Evolutionary conservation across 1,140 invertebrate genomes (phyloP).

Genomic region (Cydia strobilella): DNA sequence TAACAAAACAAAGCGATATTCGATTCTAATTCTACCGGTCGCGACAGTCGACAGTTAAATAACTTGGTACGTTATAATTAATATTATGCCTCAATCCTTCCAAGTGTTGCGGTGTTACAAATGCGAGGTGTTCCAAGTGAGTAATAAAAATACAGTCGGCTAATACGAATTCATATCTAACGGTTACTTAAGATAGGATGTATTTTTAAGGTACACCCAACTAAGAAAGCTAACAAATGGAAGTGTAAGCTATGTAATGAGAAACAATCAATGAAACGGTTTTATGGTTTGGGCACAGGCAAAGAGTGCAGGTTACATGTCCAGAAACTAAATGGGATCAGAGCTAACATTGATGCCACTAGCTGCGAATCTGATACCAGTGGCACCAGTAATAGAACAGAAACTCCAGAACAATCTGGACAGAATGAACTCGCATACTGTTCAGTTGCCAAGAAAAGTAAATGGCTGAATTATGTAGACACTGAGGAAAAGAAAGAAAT

Average conservation of each 20-base stretch:
- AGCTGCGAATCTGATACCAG: conserved; percentile 53
- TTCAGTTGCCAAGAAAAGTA: conserved; percentile 51
- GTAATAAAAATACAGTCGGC: conserved; percentile 28
- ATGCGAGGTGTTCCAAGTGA: conserved; percentile 65
- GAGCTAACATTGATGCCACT: conserved; percentile 50
- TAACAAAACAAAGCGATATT: no score
- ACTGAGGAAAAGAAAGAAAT: conserved; percentile 30
- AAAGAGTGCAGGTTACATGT: conserved; percentile 83
- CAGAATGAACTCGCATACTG: not conserved
- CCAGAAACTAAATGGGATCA: conserved; percentile 81
- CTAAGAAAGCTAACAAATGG: conserved; percentile 85
- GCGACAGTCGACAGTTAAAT: not conserved
- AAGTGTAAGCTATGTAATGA: conserved; percentile 85
- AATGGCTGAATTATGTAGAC: conserved; percentile 63
- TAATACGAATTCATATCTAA: no score
- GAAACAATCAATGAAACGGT: conserved; percentile 83
- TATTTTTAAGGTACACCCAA: conserved; percentile 80
- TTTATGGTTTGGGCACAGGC: conserved; percentile 82
- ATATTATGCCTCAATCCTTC: conserved; percentile 64
- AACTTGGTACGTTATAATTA: not conserved
- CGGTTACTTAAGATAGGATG: no score
- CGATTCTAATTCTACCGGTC: not conserved
- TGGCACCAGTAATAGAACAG: conserved; percentile 36
- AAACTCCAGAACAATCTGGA: conserved; percentile 25
- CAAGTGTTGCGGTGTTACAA: conserved; percentile 67